Evolutionary conservation across 2,113 vertebrate genomes (phyloP).

Genomic region (Rostratula benghalensis): DNA sequence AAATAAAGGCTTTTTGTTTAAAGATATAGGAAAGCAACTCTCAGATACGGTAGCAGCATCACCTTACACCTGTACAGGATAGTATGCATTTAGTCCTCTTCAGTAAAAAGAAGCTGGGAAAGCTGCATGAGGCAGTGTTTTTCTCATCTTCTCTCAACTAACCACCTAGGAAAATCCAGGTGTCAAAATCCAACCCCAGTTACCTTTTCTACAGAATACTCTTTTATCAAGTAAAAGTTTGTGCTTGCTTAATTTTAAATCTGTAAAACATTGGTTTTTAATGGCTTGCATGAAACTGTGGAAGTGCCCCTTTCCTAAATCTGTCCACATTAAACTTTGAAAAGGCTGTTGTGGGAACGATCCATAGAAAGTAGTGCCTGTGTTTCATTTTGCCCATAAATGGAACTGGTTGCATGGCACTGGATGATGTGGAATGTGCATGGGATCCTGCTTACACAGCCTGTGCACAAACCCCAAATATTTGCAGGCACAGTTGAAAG

Average conservation of each 20-base stretch:
- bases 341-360: constrained; percentile 52
- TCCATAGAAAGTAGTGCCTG: constrained; percentile 38
- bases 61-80: not conserved
- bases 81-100: not conserved
- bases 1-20: constrained; percentile 35
- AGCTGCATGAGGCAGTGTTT: constrained; percentile 21
- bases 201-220: not conserved
- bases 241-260: not conserved
- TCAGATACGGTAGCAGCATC: not conserved
- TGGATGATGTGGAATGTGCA: constrained; percentile 56
- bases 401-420: constrained; percentile 64
- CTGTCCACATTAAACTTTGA: constrained; percentile 14
- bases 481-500: constrained; percentile 27
- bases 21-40: not conserved
- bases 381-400: constrained; percentile 76
- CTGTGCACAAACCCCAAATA: constrained; percentile 26
- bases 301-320: constrained; percentile 11
- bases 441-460: constrained; percentile 40
- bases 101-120: constrained; percentile 43
- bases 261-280: not conserved
- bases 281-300: not conserved
- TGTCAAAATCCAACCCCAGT: not conserved
- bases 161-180: constrained; percentile 38
- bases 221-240: not conserved
- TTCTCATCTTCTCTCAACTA: constrained; percentile 14